These are phyloP conservation scores for Sesamia nonagrioides DNA, from an alignment of 1,140 invertebrate species.

Conservation along the genomic window DNA sequence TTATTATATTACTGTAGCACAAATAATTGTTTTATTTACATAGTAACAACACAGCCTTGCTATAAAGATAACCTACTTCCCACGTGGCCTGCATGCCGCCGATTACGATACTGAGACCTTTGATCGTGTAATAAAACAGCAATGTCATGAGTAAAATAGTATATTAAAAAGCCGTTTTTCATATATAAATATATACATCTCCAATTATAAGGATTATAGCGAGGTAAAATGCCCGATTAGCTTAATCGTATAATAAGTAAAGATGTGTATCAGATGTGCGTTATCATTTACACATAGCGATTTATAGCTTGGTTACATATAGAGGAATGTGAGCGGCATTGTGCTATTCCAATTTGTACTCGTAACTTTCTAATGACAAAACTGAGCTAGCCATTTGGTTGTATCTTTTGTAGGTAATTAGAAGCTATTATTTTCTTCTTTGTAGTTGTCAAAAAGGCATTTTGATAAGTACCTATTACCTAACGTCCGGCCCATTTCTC, in stretches of 20 bases:
- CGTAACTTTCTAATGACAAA: constrained; percentile 29
- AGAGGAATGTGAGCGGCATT: constrained; percentile 1
- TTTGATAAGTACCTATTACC: background rate
- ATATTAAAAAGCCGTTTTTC: background rate
- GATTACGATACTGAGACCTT: background rate
- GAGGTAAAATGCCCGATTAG: background rate
- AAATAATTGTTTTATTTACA: constrained; percentile 38
- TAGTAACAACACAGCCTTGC: background rate
- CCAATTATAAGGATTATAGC: background rate
- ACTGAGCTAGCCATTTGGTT: background rate
- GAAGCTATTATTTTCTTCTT: constrained; percentile 10
- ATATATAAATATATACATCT: constrained; percentile 26
- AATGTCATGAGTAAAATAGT: constrained; percentile 1
- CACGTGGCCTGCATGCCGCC: background rate
- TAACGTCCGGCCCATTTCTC: background rate
- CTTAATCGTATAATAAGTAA: background rate
- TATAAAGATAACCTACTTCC: background rate
- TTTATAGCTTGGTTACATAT: background rate
- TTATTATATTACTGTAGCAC: constrained; percentile 22
- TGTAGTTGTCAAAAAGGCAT: background rate
- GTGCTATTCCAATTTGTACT: background rate
- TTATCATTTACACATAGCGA: background rate
- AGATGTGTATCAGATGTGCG: background rate
- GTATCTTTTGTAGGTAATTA: constrained; percentile 2
- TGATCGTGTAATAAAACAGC: background rate